Conservation (phyloP, 2,797 vertebrate species). For the Rhyacichthys aspro region DNA sequence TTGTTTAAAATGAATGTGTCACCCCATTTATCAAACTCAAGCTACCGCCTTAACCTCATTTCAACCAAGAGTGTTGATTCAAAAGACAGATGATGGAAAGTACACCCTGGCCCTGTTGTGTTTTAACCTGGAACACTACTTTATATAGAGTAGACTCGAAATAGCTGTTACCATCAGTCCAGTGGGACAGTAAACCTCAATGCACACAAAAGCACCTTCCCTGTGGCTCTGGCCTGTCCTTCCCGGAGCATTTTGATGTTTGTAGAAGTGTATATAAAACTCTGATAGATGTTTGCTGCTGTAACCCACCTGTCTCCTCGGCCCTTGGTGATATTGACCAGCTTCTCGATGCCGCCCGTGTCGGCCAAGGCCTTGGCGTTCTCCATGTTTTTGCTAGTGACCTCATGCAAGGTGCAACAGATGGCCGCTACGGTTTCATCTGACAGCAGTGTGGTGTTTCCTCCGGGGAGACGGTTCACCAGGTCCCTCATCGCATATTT, state of each 20-base stretch:
- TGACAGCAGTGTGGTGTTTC: slow-evolving; percentile 86
- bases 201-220: slow-evolving; percentile 55
- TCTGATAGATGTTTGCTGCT: slow-evolving; percentile 19
- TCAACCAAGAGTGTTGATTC: slow-evolving; percentile 8
- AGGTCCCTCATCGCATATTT: slow-evolving; percentile 95
- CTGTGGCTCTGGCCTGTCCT: slow-evolving; percentile 35
- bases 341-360: slow-evolving; percentile 95
- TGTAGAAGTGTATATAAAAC: slow-evolving; percentile 15
- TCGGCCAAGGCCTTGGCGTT: slow-evolving; percentile 96
- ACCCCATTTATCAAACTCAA: background rate
- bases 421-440: slow-evolving; percentile 95
- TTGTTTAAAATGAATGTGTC: background rate
- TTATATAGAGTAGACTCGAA: slow-evolving; percentile 57
- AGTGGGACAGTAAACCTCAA: slow-evolving; percentile 50
- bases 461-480: slow-evolving; percentile 93
- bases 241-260: slow-evolving; percentile 18
- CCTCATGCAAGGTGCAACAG: slow-evolving; percentile 97
- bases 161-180: slow-evolving; percentile 57
- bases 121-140: slow-evolving; percentile 49
- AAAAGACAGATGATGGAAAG: slow-evolving; percentile 27
- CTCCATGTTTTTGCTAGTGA: slow-evolving; percentile 99
- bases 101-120: slow-evolving; percentile 30
- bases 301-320: slow-evolving; percentile 91
- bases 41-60: slow-evolving; percentile 6
- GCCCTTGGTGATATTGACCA: slow-evolving; percentile 97